Conservation (phyloP, 2,888 invertebrate species). For the Heliconius charithonia region DNA sequence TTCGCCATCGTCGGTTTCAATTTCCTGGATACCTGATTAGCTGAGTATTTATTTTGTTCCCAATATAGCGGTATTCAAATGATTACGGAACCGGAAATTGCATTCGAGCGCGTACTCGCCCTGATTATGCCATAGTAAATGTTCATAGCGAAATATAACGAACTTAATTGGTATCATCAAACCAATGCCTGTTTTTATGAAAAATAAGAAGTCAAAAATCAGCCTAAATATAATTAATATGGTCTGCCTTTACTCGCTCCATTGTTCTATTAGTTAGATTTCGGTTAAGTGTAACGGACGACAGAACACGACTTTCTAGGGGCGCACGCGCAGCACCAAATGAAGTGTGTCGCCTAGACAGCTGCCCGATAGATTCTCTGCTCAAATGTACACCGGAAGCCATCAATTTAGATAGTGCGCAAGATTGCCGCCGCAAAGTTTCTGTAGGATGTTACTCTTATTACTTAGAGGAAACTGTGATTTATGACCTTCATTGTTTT, state of each 20-base stretch:
- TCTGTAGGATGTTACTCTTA: constrained; percentile 75
- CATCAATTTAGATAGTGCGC: constrained; percentile 82
- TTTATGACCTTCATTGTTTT: constrained; percentile 82
- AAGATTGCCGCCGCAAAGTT: constrained; percentile 78
- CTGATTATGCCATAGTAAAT: constrained; percentile 55
- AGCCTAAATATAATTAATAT: constrained; percentile 38
- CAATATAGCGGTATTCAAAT: constrained; percentile 61
- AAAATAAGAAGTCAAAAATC: not conserved
- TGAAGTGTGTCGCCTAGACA: constrained; percentile 82
- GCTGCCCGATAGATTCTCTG: constrained; percentile 75
- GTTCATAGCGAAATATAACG: constrained; percentile 55
- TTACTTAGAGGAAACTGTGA: constrained; percentile 78
- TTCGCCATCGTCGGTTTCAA: constrained; percentile 47
- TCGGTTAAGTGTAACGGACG: constrained; percentile 69
- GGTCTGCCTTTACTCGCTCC: constrained; percentile 41
- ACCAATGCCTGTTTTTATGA: not conserved
- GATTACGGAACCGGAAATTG: constrained; percentile 71
- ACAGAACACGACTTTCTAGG: constrained; percentile 80
- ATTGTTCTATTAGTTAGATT: constrained; percentile 61
- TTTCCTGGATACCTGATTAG: constrained; percentile 50
- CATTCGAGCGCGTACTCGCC: constrained; percentile 61
- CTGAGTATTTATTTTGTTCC: constrained; percentile 51
- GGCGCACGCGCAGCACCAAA: constrained; percentile 78
- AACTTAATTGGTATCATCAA: constrained; percentile 19
- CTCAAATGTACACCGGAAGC: constrained; percentile 80